Conservation (phyloP, 2,888 invertebrate species). For the Athalia rosae region DNA sequence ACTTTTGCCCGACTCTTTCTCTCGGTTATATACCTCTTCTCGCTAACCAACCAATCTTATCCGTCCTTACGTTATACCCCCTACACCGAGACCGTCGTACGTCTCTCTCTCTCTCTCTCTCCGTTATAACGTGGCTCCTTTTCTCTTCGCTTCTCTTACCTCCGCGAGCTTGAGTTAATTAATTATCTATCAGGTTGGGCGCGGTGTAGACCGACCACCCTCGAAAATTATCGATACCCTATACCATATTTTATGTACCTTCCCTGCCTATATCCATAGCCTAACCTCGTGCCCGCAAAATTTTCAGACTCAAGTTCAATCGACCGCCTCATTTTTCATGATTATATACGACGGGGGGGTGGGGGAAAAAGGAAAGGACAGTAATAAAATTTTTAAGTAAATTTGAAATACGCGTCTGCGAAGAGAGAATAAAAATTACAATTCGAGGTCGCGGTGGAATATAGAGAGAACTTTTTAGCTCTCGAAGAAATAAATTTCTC, state of each 20-base stretch:
- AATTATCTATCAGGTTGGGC: slow-evolving; percentile 52
- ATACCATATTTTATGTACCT: too few species aligned
- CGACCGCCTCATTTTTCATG: slow-evolving; percentile 30
- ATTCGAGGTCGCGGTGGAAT: too few species aligned
- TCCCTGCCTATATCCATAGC: too few species aligned
- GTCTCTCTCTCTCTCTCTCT: not conserved
- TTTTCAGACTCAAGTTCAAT: slow-evolving; percentile 27
- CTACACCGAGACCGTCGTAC: slow-evolving; percentile 9
- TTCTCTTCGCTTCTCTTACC: slow-evolving; percentile 21
- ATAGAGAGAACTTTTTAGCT: too few species aligned
- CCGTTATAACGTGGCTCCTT: not conserved
- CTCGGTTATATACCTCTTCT: not conserved
- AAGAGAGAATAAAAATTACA: not conserved
- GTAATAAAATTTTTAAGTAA: not conserved
- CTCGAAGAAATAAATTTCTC: too few species aligned
- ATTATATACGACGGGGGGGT: not conserved
- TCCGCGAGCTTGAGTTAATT: slow-evolving; percentile 53
- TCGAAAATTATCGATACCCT: slow-evolving; percentile 41
- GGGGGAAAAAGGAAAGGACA: not conserved
- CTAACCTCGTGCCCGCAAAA: not conserved
- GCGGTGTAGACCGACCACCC: slow-evolving; percentile 46
- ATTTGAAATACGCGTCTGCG: not conserved
- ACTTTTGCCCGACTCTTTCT: slow-evolving; percentile 40
- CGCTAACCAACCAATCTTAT: slow-evolving; percentile 39
- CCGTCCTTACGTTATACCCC: not conserved